Evolutionary conservation across 2,888 invertebrate species (phyloP), one percentile per base, ranked within the genome.

Genomic region (Rotaria socialis): DNA sequence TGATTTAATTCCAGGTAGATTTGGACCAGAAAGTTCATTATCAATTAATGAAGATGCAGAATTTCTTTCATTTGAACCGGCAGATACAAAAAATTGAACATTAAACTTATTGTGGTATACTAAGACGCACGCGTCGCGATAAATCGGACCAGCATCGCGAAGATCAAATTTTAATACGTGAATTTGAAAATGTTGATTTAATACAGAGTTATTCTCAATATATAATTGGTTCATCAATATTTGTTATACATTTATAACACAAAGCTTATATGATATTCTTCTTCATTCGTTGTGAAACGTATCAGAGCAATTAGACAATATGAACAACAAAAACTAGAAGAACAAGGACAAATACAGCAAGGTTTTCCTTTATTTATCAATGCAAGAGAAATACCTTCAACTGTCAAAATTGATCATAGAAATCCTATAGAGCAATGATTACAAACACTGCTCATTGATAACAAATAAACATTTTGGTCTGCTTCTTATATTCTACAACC

Each of bases 181-280:
- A 80, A 2, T 80, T 80, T 47, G 80, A 80, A 47, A 80, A 80
- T n/a, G n/a, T 80, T 47, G 80, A 80, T 80, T 47, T 80, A 47
- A 47, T 47, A 7, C 47, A 80, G n/a, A 47, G 80, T 47, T 80
- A 80, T 47, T 24, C 80, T 16, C 47, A 80, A 0, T n/a, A n/a
- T 43, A 80, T 80, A 47, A 47, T n/a, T 47, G 80, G 80, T 80
- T 47, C 47, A 80, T 47, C 80, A 2, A 80, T 80, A 80, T 80
- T 80, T 47, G 47, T n/a, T 80, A 47, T 80, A 80, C 47, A 47
- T 80, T 80, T 80, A n/a, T 80, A 47, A 80, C 80, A 80, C 80
- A 80, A 80, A 80, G 47, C 47, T 10, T 47, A 10, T 47, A 80
- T 47, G 80, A 80, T 80, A 47, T 35, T 35, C 80, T 47, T 47